Evolutionary conservation across 2,797 vertebrate genomes (phyloP).

Genomic region (Nyctibius grandis): DNA sequence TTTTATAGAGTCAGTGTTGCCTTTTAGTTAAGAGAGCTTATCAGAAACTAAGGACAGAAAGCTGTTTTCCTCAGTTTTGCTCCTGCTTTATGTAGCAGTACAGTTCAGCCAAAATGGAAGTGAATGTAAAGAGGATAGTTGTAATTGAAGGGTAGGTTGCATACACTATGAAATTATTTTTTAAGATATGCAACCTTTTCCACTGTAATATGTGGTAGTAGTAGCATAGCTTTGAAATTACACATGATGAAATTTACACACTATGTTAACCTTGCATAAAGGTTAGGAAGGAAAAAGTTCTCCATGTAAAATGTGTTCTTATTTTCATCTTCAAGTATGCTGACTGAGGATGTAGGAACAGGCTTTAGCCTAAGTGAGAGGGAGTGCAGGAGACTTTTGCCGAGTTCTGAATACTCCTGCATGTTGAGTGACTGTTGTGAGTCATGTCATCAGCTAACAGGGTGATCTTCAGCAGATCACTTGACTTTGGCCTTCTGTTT

Average conservation of each 20-base stretch:
- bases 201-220: background rate
- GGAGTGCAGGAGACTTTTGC: background rate
- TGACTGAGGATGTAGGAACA: background rate
- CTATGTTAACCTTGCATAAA: background rate
- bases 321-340: background rate
- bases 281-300: background rate
- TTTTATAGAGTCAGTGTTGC: background rate
- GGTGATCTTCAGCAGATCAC: background rate
- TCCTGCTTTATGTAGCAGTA: background rate
- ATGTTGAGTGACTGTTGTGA: background rate
- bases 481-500: background rate
- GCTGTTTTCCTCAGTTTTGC: background rate
- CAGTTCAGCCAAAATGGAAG: background rate
- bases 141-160: background rate
- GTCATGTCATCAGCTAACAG: background rate
- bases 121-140: background rate
- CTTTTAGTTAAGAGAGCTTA: background rate
- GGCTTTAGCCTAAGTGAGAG: background rate
- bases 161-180: background rate
- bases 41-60: background rate
- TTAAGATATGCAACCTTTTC: background rate
- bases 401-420: background rate
- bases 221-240: conserved; percentile 5
- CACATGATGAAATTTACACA: conserved; percentile 6
- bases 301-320: background rate